These are phyloP conservation scores for Orchestia grillus DNA, from an alignment of 1,140 invertebrate genomes.

Conservation along the genomic window DNA sequence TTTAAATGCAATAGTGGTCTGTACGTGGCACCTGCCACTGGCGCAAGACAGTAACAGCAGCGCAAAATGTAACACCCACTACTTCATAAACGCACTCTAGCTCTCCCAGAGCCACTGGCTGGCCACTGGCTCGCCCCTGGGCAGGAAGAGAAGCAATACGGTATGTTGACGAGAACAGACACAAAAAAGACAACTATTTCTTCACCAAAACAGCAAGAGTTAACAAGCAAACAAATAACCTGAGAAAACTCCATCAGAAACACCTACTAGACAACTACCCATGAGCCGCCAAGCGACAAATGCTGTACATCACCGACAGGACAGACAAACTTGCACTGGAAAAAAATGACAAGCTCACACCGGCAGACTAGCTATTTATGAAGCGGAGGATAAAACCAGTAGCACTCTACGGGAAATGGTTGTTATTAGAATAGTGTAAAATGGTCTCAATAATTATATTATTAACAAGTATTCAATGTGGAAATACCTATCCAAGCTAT, in stretches of 20 bases:
- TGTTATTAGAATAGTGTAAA: background rate
- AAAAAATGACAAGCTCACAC: background rate
- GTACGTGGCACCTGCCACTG: background rate
- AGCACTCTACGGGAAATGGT: background rate
- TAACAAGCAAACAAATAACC: background rate
- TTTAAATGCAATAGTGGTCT: background rate
- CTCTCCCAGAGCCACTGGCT: background rate
- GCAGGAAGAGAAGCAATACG: background rate
- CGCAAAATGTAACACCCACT: background rate
- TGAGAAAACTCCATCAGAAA: background rate
- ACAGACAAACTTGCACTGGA: background rate
- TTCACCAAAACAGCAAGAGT: background rate
- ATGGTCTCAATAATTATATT: background rate
- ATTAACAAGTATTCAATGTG: background rate
- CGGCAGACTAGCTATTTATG: background rate
- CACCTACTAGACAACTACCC: background rate
- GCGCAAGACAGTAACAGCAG: background rate
- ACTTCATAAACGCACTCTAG: background rate
- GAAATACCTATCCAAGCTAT: background rate
- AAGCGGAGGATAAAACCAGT: background rate
- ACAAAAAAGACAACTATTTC: background rate
- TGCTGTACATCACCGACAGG: background rate
- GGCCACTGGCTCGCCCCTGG: background rate
- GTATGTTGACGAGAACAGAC: background rate
- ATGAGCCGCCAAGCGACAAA: background rate